These are phyloP conservation scores for Prunella fulvescens DNA, from an alignment of 2,113 vertebrate genomes.

Conservation along the genomic window DNA sequence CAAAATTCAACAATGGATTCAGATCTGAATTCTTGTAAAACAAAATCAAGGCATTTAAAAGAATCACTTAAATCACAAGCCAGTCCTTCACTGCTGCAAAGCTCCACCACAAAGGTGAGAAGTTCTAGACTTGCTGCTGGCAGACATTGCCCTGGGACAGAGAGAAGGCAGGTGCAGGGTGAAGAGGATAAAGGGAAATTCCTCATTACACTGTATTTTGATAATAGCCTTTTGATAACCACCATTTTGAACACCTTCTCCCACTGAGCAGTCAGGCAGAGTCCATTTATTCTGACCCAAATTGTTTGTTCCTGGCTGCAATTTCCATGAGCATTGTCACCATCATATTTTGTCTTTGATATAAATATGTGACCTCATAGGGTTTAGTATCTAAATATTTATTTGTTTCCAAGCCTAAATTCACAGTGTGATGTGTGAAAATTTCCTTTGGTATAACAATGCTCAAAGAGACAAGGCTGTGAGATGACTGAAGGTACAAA, in stretches of 20 bases:
- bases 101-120: not conserved
- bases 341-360: not conserved
- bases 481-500: not conserved
- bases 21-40: not conserved
- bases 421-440: not conserved
- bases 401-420: not conserved
- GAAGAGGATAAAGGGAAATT: not conserved
- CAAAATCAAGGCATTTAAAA: not conserved
- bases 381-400: not conserved
- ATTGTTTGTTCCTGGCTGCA: not conserved
- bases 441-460: not conserved
- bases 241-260: not conserved
- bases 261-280: not conserved
- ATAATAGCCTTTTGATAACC: not conserved
- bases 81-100: not conserved
- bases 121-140: not conserved
- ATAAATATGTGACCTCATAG: not conserved
- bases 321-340: not conserved
- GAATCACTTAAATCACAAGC: not conserved
- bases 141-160: not conserved
- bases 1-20: not conserved
- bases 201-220: not conserved
- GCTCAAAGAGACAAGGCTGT: conserved; percentile 5
- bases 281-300: not conserved
- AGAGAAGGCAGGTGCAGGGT: not conserved